Base-by-base conservation (phyloP, 2,113 vertebrate genomes). In the Cynoglossus semilaevis region DNA sequence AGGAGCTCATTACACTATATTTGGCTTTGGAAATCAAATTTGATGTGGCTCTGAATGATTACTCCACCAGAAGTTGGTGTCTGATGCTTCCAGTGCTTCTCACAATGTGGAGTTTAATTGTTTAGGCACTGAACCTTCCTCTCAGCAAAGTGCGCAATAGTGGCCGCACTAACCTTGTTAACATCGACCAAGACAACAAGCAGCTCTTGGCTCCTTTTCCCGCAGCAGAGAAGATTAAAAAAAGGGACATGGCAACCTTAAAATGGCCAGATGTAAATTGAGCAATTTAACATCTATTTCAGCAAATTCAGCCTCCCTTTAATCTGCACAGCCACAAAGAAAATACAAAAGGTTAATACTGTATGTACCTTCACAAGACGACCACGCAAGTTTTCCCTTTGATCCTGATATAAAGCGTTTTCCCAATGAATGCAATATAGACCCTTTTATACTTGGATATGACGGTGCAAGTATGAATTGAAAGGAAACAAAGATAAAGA, bases 281-380 rank as follows among this genome's bases (percentile, higher is more conserved):
- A 63, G 58, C 71, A 79, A 77, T 81, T 80, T 57, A 2, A 53
- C 51, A 16, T 81, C 66, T 58, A 58, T 69, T 74, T 69, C 45
- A 37, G 70, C 67, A 79, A 73, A 76, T 3, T 22, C 56, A 62
- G 43, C 53, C 49, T 62, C 40, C 63, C 76, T 82, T 86, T 85
- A 51, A 86, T 84, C 68, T 81, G 14, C 22, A 22, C 63, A 35
- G 63, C 58, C 52, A 72, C 46, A 35, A 15, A 70, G 67, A 75
- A 55, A 63, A 83, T 77, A 85, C 76, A 67, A 86, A 87, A 87
- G 87, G 82, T 83, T 87, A 83, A 87, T 84, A 69, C 51, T 29
- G 44, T 58, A 60, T 47, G 48, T 67, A 38, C n/a, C n/a, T n/a
- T n/a, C n/a, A n/a, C n/a, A n/a, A n/a, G n/a, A n/a, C n/a, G n/a